Percentiles rank a stretch among this genome's conserved stretches.
phyloP scores from a whole-genome alignment of 2,888 invertebrate species.

The Sarcophaga rosellei region DNA sequence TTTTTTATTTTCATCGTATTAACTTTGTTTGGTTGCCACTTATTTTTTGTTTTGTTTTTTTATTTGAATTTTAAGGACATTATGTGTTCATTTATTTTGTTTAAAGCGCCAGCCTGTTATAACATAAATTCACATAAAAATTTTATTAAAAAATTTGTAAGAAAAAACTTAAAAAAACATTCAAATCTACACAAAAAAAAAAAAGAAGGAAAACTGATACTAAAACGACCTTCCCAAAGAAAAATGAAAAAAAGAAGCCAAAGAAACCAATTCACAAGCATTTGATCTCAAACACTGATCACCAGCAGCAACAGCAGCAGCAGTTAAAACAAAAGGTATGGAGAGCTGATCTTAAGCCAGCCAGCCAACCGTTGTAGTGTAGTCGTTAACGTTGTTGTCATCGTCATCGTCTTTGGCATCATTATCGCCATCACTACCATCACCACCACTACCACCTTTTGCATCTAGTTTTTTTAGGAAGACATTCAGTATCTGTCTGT shows the following conservation, averaged over 20 bases:
- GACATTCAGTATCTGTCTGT: not conserved
- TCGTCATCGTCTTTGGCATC: too few species aligned
- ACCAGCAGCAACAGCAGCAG: slow-evolving; percentile 11
- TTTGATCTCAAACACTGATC: slow-evolving; percentile 50
- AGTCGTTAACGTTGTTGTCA: too few species aligned
- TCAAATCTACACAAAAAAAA: not conserved
- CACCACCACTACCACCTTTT: slow-evolving; percentile 39
- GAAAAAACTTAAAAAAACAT: slow-evolving; percentile 3
- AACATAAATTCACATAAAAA: slow-evolving; percentile 58
- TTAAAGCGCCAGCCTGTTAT: slow-evolving; percentile 57
- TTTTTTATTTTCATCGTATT: slow-evolving; percentile 31
- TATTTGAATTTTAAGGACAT: not conserved
- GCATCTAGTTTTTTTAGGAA: not conserved
- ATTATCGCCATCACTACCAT: not conserved
- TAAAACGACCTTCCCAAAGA: slow-evolving; percentile 58
- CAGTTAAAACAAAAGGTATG: slow-evolving; percentile 13
- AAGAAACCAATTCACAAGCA: slow-evolving; percentile 22
- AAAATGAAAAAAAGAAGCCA: slow-evolving; percentile 13
- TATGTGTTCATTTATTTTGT: not conserved
- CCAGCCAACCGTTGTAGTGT: not conserved
- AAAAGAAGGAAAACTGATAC: slow-evolving; percentile 4
- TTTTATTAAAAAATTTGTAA: slow-evolving; percentile 23
- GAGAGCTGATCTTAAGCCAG: slow-evolving; percentile 21
- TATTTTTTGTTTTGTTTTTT: slow-evolving; percentile 22
- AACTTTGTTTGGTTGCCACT: slow-evolving; percentile 39